Percentiles rank a stretch among this genome's conserved stretches.
phyloP scores from a whole-genome alignment of 2,113 vertebrate genomes.

The Ammodytes dubius region DNA sequence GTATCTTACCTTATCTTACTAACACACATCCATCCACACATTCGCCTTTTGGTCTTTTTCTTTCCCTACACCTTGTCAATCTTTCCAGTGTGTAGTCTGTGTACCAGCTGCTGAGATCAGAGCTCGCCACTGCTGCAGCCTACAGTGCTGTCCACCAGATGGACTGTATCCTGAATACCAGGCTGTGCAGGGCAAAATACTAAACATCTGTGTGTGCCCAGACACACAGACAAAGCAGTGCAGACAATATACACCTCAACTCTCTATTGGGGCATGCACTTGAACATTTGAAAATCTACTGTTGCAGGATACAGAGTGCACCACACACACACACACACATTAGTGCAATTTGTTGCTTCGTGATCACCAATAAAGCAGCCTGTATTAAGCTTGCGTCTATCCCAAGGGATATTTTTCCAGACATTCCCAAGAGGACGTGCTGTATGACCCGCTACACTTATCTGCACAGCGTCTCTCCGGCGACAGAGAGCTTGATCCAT shows the following conservation, averaged over 20 bases:
- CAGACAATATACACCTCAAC: not conserved
- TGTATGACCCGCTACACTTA: conserved; percentile 60
- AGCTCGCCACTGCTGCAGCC: conserved; percentile 30
- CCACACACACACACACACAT: not conserved
- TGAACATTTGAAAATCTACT: not conserved
- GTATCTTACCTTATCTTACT: too few species aligned
- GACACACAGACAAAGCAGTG: conserved; percentile 1
- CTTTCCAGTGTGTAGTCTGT: conserved; percentile 25
- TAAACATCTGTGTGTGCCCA: not conserved
- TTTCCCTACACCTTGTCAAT: not conserved
- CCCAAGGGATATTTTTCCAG: conserved; percentile 51
- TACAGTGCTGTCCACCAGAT: conserved; percentile 50
- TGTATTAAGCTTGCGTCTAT: conserved; percentile 50
- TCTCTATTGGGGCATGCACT: not conserved
- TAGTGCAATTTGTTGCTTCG: conserved; percentile 22
- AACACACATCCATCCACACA: not conserved
- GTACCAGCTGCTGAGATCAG: conserved; percentile 42
- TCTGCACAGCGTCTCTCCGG: conserved; percentile 68
- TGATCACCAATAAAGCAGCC: conserved; percentile 35
- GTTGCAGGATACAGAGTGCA: not conserved
- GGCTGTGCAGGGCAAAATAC: conserved; percentile 12
- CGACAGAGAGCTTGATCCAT: conserved; percentile 76
- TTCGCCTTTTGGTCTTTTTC: not conserved
- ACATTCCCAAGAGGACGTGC: conserved; percentile 56
- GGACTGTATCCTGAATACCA: conserved; percentile 35